These are phyloP conservation scores for Vicugna pacos DNA, from an alignment of 2,113 vertebrate species.

Conservation along the genomic window DNA sequence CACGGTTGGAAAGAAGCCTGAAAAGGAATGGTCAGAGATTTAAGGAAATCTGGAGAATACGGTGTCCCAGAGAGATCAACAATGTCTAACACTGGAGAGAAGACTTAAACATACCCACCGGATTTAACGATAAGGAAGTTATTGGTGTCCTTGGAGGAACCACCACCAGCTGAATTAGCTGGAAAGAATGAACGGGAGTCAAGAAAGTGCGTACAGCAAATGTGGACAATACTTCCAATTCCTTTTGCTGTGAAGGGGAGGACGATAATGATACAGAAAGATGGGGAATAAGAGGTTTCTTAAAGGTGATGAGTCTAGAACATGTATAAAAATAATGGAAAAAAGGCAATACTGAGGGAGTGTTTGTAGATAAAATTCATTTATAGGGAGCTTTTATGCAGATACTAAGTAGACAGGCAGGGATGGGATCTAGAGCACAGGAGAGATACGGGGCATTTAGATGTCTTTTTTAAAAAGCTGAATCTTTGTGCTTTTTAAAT, in stretches of 20 bases:
- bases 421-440: background rate
- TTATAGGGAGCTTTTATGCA: background rate
- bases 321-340: background rate
- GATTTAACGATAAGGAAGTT: background rate
- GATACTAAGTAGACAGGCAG: background rate
- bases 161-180: background rate
- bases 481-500: background rate
- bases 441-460: background rate
- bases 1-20: background rate
- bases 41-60: background rate
- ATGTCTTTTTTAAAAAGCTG: background rate
- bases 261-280: background rate
- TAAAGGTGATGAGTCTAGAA: background rate
- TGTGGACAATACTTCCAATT: background rate
- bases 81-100: background rate
- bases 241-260: background rate
- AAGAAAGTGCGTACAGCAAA: background rate
- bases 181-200: background rate
- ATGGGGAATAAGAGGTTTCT: background rate
- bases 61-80: background rate
- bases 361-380: background rate
- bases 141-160: background rate
- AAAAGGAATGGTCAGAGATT: background rate
- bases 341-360: background rate
- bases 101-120: background rate